These are phyloP conservation scores for Pseudomyrmex pallidus DNA, from an alignment of 1,140 invertebrate genomes.

Conservation along the genomic window DNA sequence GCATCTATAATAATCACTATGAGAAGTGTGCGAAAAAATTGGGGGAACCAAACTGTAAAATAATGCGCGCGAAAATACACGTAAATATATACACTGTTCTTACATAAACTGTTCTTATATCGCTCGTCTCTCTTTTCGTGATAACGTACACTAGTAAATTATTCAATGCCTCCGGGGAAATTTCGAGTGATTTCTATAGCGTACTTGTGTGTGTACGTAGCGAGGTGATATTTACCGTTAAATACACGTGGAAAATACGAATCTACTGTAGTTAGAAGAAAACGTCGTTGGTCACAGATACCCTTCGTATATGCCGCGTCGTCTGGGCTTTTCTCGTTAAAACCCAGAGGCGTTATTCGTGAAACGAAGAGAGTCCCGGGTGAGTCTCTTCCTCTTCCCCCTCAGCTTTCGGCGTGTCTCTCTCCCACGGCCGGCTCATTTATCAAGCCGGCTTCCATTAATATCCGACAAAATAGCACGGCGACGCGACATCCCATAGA, in stretches of 20 bases:
- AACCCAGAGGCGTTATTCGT: slow-evolving; percentile 59
- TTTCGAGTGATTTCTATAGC: background rate
- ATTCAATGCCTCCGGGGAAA: background rate
- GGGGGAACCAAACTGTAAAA: background rate
- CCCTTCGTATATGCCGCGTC: background rate
- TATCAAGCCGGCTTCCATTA: slow-evolving; percentile 77
- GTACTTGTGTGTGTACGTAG: background rate
- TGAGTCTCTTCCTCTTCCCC: slow-evolving; percentile 41
- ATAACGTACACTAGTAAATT: background rate
- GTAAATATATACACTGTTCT: background rate
- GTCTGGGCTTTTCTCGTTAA: slow-evolving; percentile 69
- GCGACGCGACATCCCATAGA: slow-evolving; percentile 74
- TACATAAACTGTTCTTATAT: background rate
- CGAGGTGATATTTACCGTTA: background rate
- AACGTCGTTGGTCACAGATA: background rate
- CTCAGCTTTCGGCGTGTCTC: slow-evolving; percentile 66
- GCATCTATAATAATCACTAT: background rate
- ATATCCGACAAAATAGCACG: slow-evolving; percentile 78
- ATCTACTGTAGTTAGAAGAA: background rate
- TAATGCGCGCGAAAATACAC: background rate
- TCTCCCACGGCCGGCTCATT: slow-evolving; percentile 74
- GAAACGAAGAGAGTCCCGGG: slow-evolving; percentile 44
- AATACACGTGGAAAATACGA: background rate
- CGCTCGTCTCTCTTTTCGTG: background rate
- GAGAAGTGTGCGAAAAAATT: background rate